Base-by-base conservation (phyloP, 2,888 invertebrate species). In the Scaptomyza parva region DNA sequence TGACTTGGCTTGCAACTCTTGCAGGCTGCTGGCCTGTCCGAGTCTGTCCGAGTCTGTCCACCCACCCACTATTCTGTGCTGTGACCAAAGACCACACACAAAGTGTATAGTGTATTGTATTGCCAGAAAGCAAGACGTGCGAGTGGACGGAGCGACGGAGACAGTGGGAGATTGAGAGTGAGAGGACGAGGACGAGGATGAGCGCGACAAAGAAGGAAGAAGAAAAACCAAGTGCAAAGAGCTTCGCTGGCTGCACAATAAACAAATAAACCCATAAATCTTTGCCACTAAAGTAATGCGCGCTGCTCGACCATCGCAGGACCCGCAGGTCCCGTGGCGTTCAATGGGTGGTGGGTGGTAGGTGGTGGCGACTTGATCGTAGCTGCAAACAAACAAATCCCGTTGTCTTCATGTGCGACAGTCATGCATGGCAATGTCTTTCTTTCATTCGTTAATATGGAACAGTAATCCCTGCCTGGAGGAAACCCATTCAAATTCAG, bases 261-360 rank as follows among this genome's bases (percentile, higher is more conserved):
- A 73, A 86, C 85, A 88, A 88, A 82, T 85, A 85, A 85, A 88
- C 71, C 76, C 87, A 85, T 88, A 86, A 86, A 86, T 86, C 86
- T 85, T 80, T 59, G 72, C 54, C 67, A 62, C 72, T 72, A 78
- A 79, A 79, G 66, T 67, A 76, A 78, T 78, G 75, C 78, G 66
- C 75, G 60, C 59, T 72, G 40, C 41, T 62, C 41, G 28, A 22
- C 44, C 40, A 44, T 22, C 37, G 37, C 24, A 28, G n/a, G n/a
- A n/a, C n/a, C n/a, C n/a, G n/a, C n/a, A n/a, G n/a, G n/a, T n/a
- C n/a, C n/a, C n/a, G n/a, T n/a, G n/a, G n/a, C 17, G 26, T 33
- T 22, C 41, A 12, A 24, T 26, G 40, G 35, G 5, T 0, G 6
- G 14, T 4, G n/a, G 9, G 40, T n/a, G 8, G 1, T 6, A 7